A percentile compares a stretch with the other conserved stretches of the same genome.
Conservation (phyloP, 2,888 invertebrate species). For the Ptychoptera albimana region DNA sequence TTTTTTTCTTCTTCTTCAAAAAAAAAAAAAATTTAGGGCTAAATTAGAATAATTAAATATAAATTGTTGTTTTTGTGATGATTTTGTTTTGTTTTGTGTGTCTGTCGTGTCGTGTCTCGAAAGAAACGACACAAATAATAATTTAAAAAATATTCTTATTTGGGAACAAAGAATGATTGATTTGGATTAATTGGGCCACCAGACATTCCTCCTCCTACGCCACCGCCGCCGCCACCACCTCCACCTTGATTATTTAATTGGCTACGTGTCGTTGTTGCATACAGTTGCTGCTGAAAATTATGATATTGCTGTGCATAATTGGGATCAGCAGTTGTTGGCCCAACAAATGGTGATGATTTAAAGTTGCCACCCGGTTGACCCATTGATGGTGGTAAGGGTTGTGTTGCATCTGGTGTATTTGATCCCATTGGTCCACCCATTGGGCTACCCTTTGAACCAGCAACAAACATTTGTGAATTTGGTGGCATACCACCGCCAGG, state of each 20-base stretch:
- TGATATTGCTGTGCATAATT: conserved; percentile 92
- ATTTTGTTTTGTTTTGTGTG: too few relatives aligned
- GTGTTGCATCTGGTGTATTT: conserved; percentile 43
- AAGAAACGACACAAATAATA: too few relatives aligned
- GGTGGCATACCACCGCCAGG: conserved; percentile 20
- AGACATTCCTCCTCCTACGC: conserved; percentile 9
- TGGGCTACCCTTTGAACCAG: conserved; percentile 38
- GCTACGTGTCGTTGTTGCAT: conserved; percentile 67
- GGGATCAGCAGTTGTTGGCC: conserved; percentile 73
- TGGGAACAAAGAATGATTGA: conserved; percentile 27
- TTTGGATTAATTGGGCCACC: conserved; percentile 19
- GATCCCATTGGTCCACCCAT: conserved; percentile 29
- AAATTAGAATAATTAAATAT: too few relatives aligned
- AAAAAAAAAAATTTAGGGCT: too few relatives aligned
- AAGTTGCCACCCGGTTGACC: conserved; percentile 49
- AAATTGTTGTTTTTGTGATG: too few relatives aligned
- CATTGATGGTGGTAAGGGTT: conserved; percentile 65
- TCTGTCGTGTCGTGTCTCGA: too few relatives aligned
- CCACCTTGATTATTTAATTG: conserved; percentile 27
- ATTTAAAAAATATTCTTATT: too few relatives aligned
- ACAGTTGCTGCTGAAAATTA: conserved; percentile 88
- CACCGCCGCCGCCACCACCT: conserved; percentile 14
- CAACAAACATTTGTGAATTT: conserved; percentile 40
- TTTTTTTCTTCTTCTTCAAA: too few relatives aligned
- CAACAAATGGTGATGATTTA: conserved; percentile 58